phyloP scores from a whole-genome alignment of 37 sponge, comb jelly and placozoan genomes.

The Axinella damicornis region DNA sequence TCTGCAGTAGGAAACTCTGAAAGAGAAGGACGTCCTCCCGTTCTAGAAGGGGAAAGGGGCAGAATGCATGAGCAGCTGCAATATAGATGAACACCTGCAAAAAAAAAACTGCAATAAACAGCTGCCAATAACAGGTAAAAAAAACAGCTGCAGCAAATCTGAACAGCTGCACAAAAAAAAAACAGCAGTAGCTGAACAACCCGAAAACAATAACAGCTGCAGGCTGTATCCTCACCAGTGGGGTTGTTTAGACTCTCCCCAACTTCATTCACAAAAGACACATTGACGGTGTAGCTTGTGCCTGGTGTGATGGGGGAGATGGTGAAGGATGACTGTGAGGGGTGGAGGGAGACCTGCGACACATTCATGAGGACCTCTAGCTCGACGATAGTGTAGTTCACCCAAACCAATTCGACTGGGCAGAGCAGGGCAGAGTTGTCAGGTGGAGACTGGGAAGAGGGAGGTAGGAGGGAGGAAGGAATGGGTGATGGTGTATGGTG shows the following conservation, averaged over 20 bases:
- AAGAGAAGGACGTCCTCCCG: conserved; percentile 43
- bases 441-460: not conserved
- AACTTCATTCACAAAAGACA: conserved; percentile 45
- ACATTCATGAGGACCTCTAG: conserved; percentile 16
- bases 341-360: not conserved
- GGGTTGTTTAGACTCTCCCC: conserved; percentile 35
- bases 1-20: conserved; percentile 53
- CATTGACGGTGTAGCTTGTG: conserved; percentile 12
- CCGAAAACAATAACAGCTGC: no score
- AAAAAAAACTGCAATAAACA: no score
- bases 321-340: not conserved
- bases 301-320: conserved; percentile 36
- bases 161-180: no score
- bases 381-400: conserved; percentile 42
- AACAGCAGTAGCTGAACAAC: no score
- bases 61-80: not conserved
- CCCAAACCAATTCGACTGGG: conserved; percentile 2
- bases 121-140: no score
- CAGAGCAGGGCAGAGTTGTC: conserved; percentile 38
- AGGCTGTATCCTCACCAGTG: conserved; percentile 13
- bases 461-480: not conserved
- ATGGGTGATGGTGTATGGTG: no score
- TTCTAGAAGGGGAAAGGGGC: conserved; percentile 3
- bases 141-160: no score
- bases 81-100: no score